A percentile compares a stretch with the other conserved stretches of the same genome.
Evolutionary conservation across 2,113 vertebrate species (phyloP).

Genomic region (Conger conger): DNA sequence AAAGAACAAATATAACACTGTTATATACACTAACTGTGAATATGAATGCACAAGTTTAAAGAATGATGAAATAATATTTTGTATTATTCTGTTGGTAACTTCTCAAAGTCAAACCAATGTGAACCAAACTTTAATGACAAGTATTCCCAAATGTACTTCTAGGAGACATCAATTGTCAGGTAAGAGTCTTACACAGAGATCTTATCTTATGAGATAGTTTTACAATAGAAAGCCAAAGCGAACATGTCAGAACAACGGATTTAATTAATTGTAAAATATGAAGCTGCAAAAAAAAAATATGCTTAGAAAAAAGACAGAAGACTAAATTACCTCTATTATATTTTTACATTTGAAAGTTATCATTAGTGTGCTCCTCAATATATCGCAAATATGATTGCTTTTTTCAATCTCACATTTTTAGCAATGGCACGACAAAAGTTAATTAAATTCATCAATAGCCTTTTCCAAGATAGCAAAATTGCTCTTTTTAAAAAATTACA

Average conservation of each 20-base stretch:
- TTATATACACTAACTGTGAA: too few species aligned
- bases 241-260: background rate
- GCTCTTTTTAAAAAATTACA: background rate
- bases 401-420: background rate
- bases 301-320: background rate
- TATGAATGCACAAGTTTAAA: too few species aligned
- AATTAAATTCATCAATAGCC: background rate
- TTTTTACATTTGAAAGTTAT: background rate
- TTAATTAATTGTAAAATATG: background rate
- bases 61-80: background rate
- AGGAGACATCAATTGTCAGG: conserved; percentile 4
- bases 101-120: background rate
- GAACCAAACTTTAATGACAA: background rate
- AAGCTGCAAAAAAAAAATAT: background rate
- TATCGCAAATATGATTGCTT: background rate
- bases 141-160: background rate
- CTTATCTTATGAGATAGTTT: background rate
- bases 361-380: background rate
- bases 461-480: background rate
- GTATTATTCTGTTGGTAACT: background rate
- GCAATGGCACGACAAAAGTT: background rate
- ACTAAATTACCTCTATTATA: background rate
- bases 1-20: too few species aligned
- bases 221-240: background rate
- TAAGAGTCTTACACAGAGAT: conserved; percentile 8